Base-by-base conservation (phyloP, 2,113 vertebrate genomes). In the Pseudorasbora parva region DNA sequence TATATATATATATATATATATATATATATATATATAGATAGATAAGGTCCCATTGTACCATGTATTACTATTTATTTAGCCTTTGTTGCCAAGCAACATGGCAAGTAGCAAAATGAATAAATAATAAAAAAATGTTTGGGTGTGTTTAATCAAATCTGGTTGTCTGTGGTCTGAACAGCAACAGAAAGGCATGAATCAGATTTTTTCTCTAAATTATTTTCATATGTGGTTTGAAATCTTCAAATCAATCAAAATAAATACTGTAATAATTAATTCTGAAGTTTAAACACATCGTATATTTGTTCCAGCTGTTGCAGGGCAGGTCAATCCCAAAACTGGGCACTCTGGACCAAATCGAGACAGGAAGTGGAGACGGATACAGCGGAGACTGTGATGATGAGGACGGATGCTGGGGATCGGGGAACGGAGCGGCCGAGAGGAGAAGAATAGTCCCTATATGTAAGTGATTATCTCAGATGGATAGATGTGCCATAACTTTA, bases 311-410 rank as follows among this genome's bases (percentile, higher is more conserved):
- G 73, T 83, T 97, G 59, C 96, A 96, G 88, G 94, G 94, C 5
- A 95, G 94, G 81, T 93, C 92, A 12, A 92, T 95, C 84, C 94
- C 94, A 59, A 96, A 94, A 86, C 88, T 95, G 23, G 92, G 92
- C 1, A 94, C 92, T 1, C 91, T 95, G 94, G 93, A 96, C 83
- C 88, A 88, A 77, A 94, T 85, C 8, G 94, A 95, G 88, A 87
- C 90, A 45, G 94, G 95, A 90, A 98, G 97, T 12, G 95, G 91
- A 0, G 94, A 94, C 60, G 45, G 93, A 89, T 90, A 93, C 88
- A 97, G 96, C 8, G 96, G 96, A 5, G 95, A 97, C 41, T 97
- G 97, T 74, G 96, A 97, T 21, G 97, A 97, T 8, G 97, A 97
- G 84, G 96, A 97, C 0, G 95, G 95, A 0, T 97, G 97, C 0